phyloP scores from a whole-genome alignment of 2,113 vertebrate species.

The Mystacornis crossleyi region DNA sequence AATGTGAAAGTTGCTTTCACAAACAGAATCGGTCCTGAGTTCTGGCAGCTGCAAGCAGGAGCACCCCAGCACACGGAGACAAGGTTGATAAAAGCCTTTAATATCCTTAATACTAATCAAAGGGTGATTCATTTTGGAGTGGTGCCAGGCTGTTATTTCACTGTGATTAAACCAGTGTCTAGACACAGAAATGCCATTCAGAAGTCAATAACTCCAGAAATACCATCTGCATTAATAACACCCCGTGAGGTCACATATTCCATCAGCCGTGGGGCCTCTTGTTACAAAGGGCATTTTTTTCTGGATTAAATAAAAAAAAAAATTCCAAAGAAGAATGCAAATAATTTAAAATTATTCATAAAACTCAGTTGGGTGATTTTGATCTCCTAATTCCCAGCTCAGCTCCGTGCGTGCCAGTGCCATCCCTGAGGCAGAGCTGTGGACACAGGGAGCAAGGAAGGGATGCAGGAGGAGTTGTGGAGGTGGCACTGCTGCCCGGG shows the following conservation, averaged over 20 bases:
- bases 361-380: background rate
- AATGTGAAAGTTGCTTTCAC: background rate
- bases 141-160: slow-evolving; percentile 30
- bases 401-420: rapidly evolving
- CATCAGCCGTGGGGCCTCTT: background rate
- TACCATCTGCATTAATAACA: slow-evolving; percentile 30
- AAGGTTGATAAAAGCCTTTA: slow-evolving; percentile 25
- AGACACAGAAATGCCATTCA: slow-evolving; percentile 39
- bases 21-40: background rate
- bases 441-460: background rate
- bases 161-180: slow-evolving; percentile 48
- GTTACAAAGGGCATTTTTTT: background rate
- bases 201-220: slow-evolving; percentile 38
- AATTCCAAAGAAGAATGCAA: background rate
- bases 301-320: background rate
- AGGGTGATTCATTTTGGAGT: slow-evolving; percentile 9
- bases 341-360: background rate
- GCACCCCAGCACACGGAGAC: background rate
- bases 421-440: background rate
- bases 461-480: rapidly evolving
- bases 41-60: background rate
- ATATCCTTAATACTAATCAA: slow-evolving; percentile 53
- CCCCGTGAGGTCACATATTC: background rate
- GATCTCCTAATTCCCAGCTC: background rate
- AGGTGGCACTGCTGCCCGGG: background rate